Percentiles rank a stretch among this genome's conserved stretches.
These are phyloP conservation scores for Frieseomelitta varia DNA, from an alignment of 1,140 invertebrate genomes.

Conservation along the genomic window DNA sequence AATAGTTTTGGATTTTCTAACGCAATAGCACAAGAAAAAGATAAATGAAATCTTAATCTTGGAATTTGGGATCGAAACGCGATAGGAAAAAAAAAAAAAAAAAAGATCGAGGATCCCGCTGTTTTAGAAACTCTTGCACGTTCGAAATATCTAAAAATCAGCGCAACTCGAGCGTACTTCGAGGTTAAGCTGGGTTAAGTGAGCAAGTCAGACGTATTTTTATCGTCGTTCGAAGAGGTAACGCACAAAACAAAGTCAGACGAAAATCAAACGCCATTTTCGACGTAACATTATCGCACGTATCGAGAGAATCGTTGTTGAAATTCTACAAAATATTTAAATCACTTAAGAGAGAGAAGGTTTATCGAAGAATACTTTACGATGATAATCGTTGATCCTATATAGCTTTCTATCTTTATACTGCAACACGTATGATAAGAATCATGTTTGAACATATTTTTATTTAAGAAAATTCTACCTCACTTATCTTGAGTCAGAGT, in stretches of 20 bases:
- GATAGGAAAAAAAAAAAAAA: neutral
- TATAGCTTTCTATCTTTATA: neutral
- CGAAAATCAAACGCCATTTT: no score
- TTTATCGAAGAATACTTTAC: neutral
- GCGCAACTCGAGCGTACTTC: neutral
- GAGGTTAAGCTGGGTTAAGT: neutral
- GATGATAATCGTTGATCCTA: neutral
- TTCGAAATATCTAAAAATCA: neutral
- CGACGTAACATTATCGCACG: neutral
- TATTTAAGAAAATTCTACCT: neutral
- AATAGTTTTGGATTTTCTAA: no score
- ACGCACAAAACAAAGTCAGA: no score
- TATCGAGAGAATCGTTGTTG: neutral
- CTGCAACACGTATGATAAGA: neutral
- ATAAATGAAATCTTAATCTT: neutral
- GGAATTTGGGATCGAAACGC: neutral
- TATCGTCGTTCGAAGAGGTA: no score
- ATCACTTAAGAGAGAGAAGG: neutral
- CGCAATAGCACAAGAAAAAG: neutral
- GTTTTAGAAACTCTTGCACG: neutral
- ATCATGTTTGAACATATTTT: neutral
- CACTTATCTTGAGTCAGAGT: neutral
- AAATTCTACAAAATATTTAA: neutral
- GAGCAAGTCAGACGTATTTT: neutral
- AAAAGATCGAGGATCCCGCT: neutral